Evolutionary conservation across 2,888 invertebrate species (phyloP).

Genomic region (Schrankia costaestrigalis): DNA sequence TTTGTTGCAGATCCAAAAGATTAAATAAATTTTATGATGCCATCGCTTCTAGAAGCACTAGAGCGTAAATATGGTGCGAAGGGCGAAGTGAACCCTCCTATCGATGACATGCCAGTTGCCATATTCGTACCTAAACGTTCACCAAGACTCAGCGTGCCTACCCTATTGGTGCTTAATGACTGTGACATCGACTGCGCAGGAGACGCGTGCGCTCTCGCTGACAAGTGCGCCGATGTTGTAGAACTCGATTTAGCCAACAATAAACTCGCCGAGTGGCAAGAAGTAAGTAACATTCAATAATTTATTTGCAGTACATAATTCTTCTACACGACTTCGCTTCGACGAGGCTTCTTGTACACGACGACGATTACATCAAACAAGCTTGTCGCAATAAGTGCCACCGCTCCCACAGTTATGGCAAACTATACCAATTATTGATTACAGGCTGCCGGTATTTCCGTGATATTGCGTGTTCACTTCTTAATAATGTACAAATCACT

Average conservation of each 20-base stretch:
- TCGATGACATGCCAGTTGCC: constrained; percentile 86
- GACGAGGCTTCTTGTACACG: constrained; percentile 15
- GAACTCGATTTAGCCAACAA: constrained; percentile 97
- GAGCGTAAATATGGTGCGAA: constrained; percentile 91
- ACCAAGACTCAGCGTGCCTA: constrained; percentile 88
- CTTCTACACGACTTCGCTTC: too few relatives aligned
- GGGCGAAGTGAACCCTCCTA: constrained; percentile 82
- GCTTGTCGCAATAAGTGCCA: constrained; percentile 24
- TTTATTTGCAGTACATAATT: too few relatives aligned
- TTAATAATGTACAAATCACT: constrained; percentile 18
- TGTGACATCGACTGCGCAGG: constrained; percentile 95
- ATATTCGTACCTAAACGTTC: constrained; percentile 93
- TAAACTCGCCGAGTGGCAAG: constrained; percentile 92
- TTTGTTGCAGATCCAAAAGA: constrained; percentile 39
- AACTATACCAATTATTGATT: constrained; percentile 35
- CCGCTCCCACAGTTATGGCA: constrained; percentile 36
- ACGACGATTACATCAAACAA: constrained; percentile 12
- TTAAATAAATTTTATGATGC: constrained; percentile 80
- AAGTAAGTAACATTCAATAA: constrained; percentile 80
- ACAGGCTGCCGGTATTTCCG: constrained; percentile 27
- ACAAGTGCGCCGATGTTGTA: constrained; percentile 93
- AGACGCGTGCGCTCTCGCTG: constrained; percentile 87
- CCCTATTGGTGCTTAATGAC: constrained; percentile 92
- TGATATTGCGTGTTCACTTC: constrained; percentile 25
- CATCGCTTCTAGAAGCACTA: constrained; percentile 93